Conservation (phyloP, 2,888 invertebrate genomes). For the Eretmocerus hayati region DNA sequence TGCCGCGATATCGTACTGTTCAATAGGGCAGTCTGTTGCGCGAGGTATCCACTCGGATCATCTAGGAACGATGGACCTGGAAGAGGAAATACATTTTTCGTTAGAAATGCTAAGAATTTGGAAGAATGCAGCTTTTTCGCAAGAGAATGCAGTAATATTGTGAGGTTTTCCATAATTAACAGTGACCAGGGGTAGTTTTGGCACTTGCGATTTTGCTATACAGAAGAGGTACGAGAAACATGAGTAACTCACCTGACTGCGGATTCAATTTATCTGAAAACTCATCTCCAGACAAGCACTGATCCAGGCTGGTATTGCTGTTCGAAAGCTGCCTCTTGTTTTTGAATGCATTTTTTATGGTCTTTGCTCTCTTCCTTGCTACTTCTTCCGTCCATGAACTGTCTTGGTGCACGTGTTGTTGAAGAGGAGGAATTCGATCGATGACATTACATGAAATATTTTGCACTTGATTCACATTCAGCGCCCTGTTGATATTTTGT, state of each 20-base stretch:
- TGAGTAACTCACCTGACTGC: slow-evolving; percentile 26
- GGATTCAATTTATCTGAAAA: slow-evolving; percentile 34
- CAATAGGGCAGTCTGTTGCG: slow-evolving; percentile 80
- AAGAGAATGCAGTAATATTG: neutral
- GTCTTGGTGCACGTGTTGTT: slow-evolving; percentile 59
- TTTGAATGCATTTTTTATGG: slow-evolving; percentile 48
- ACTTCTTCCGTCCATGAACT: slow-evolving; percentile 53
- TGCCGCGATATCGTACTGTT: slow-evolving; percentile 76
- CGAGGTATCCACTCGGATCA: slow-evolving; percentile 84
- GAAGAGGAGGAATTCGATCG: slow-evolving; percentile 66
- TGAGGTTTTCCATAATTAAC: neutral
- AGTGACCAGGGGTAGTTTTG: too few relatives aligned
- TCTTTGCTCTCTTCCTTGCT: slow-evolving; percentile 55
- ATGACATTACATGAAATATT: slow-evolving; percentile 52
- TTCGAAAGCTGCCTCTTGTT: slow-evolving; percentile 36
- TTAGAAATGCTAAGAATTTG: too few relatives aligned
- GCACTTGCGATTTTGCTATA: too few relatives aligned
- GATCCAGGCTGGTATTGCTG: slow-evolving; percentile 27
- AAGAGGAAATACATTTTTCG: too few relatives aligned
- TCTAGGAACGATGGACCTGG: slow-evolving; percentile 77
- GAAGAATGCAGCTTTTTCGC: too few relatives aligned
- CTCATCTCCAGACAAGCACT: slow-evolving; percentile 34
- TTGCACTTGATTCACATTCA: slow-evolving; percentile 29
- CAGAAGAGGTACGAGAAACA: too few relatives aligned
- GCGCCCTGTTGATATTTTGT: slow-evolving; percentile 10